Base-by-base conservation (phyloP, 1,140 invertebrate species). In the Drepana arcuata region DNA sequence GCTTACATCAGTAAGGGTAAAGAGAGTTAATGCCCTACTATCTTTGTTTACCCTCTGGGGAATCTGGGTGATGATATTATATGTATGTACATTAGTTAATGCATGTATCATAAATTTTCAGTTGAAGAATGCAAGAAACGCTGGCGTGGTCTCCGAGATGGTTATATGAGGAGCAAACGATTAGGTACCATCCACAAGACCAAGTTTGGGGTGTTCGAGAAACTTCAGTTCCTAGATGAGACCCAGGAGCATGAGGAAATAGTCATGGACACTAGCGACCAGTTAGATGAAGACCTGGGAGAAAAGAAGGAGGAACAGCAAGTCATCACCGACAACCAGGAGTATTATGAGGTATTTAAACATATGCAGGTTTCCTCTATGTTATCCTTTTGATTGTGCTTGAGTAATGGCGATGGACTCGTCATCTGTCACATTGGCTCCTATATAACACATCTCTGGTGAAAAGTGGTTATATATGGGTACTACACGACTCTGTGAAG, bases 301-400 rank as follows among this genome's bases (percentile, higher is more conserved):
- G 6, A 6, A 6, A 2, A 48, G 2, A 47, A 51, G 7, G 41
- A 62, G 18, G 70, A 69, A 27, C 56, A 74, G 34, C 56, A 79
- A 34, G 77, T 81, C 21, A 78, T 81, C 26, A 81, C 65, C 2
- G 77, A 81, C 30, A 71, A 69, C 18, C 72, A 78, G 37, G 77
- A 81, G 37, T 81, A 78, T 57, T 81, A 77, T 67, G 73, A 81
- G 41, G 77, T 78, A n/a, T n/a, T n/a, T n/a, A n/a, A n/a, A n/a
- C n/a, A n/a, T n/a, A n/a, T n/a, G n/a, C n/a, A n/a, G n/a, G n/a
- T n/a, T n/a, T n/a, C n/a, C n/a, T n/a, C n/a, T n/a, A n/a, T n/a
- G n/a, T n/a, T n/a, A n/a, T n/a, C n/a, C n/a, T n/a, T n/a, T n/a
- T n/a, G n/a, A n/a, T n/a, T n/a, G n/a, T n/a, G n/a, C n/a, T n/a